Percentiles rank a stretch among this genome's conserved stretches.
Evolutionary conservation across 2,797 vertebrate genomes (phyloP).

Genomic region (Erethizon dorsatum): DNA sequence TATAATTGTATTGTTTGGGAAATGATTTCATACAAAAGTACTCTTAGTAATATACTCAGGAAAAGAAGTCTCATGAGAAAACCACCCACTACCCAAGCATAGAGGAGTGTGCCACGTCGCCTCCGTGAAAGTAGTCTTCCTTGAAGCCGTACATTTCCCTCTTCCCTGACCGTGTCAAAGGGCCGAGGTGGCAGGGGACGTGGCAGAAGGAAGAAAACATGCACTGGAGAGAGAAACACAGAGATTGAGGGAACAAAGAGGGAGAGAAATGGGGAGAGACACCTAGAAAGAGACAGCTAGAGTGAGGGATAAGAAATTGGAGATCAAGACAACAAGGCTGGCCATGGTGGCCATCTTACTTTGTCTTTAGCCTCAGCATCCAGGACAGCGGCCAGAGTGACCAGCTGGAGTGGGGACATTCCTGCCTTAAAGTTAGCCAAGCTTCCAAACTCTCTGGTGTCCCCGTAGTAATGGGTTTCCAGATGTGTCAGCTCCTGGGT

Average conservation of each 20-base stretch:
- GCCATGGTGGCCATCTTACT: not conserved
- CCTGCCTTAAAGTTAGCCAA: not conserved
- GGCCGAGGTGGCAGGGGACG: too few relatives aligned
- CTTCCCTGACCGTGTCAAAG: too few relatives aligned
- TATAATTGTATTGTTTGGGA: too few relatives aligned
- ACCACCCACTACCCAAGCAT: too few relatives aligned
- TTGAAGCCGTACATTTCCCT: too few relatives aligned
- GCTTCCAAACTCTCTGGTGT: not conserved
- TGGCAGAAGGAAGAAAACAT: not conserved
- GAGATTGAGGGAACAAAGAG: not conserved
- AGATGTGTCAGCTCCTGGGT: not conserved
- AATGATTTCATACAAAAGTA: too few relatives aligned
- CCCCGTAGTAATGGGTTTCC: not conserved
- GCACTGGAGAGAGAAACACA: not conserved
- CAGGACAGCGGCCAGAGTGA: not conserved
- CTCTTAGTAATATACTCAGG: too few relatives aligned
- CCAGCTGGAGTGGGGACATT: not conserved
- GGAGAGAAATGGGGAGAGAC: not conserved
- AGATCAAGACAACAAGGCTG: not conserved
- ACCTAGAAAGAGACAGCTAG: not conserved
- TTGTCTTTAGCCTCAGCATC: not conserved
- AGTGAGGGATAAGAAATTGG: not conserved
- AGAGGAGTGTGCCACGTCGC: too few relatives aligned
- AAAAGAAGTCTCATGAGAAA: too few relatives aligned
- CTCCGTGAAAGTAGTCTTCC: too few relatives aligned